These are phyloP conservation scores for Drosophila borborema DNA, from an alignment of 2,888 invertebrate genomes.

Conservation along the genomic window DNA sequence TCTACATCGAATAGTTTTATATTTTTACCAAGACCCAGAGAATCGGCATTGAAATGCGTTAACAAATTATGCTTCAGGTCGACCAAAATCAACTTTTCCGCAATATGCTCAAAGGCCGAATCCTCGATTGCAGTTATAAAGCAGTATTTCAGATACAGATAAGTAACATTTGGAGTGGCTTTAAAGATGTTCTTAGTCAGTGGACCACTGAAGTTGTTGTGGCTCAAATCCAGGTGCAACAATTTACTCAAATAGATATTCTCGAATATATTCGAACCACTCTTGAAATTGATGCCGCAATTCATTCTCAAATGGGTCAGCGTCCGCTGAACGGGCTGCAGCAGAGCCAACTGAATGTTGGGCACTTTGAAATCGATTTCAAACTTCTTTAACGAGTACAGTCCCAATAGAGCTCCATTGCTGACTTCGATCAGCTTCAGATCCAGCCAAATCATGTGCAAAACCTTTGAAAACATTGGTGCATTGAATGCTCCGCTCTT, in stretches of 20 bases:
- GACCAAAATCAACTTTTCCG: constrained; percentile 56
- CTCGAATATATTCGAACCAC: constrained; percentile 67
- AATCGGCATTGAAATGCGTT: constrained; percentile 51
- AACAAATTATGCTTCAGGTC: constrained; percentile 77
- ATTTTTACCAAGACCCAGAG: constrained; percentile 11
- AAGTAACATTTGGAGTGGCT: constrained; percentile 67
- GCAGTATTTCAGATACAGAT: constrained; percentile 65
- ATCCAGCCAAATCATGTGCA: constrained; percentile 53
- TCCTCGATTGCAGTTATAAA: constrained; percentile 65
- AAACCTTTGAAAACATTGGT: constrained; percentile 66
- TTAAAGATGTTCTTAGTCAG: constrained; percentile 62
- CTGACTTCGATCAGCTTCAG: constrained; percentile 57
- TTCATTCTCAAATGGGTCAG: constrained; percentile 69
- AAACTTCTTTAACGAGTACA: constrained; percentile 68
- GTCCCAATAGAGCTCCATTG: constrained; percentile 75
- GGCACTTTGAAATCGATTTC: constrained; percentile 61
- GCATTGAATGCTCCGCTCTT: constrained; percentile 74
- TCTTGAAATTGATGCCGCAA: constrained; percentile 51
- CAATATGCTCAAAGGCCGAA: constrained; percentile 72
- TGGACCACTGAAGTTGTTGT: constrained; percentile 68
- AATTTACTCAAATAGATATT: constrained; percentile 64
- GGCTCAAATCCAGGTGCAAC: constrained; percentile 73
- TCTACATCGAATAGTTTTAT: constrained; percentile 61
- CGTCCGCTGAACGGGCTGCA: constrained; percentile 80
- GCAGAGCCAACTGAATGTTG: constrained; percentile 63